Evolutionary conservation across 2,797 vertebrate genomes (phyloP), one percentile per base, ranked within the genome.

Genomic region (Chloroceryle inda): DNA sequence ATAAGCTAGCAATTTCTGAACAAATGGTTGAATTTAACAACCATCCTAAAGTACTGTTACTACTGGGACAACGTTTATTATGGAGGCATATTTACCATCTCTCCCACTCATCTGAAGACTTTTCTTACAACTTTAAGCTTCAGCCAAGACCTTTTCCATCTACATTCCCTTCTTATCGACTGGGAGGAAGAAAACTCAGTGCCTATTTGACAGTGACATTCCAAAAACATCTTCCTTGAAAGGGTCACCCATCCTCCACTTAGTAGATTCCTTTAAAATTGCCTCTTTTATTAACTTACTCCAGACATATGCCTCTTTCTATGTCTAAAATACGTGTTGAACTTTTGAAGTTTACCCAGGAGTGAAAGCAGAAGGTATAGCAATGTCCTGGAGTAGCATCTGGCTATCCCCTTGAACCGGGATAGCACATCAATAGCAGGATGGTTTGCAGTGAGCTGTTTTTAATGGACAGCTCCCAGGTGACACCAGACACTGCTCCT

Each of bases 401-500:
- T 78, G 86, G 29, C 90, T 47, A 69, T 96, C 63, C 75, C 38
- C 66, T 96, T 92, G 38, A 37, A 40, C 29, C 1, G 2, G 88
- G 93, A 56, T 68, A 96, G 96, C 80, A 71, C 50, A n/a, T 88
- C 94, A 67, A 96, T 95, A 96, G 16, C 72, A 67, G 87, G 88
- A 84, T 8, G 85, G 83, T 91, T 93, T 82, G 95, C 59, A 78
- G 92, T 27, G 91, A 85, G 85, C 89, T 95, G 94, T 45, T 94
- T 89, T 95, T 92, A 96, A 97, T 95, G 93, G 96, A 96, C 92
- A 96, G 96, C 92, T 97, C 94, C 82, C 94, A 96, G 95, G 91
- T 94, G 92, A 92, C 92, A 91, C 67, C 86, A 92, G 94, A 67
- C 95, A 84, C 93, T 55, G 93, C 93, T 85, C 92, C 89, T 92